Evolutionary conservation across 2,113 vertebrate species (phyloP).

Genomic region (Aspidoscelis tigris): DNA sequence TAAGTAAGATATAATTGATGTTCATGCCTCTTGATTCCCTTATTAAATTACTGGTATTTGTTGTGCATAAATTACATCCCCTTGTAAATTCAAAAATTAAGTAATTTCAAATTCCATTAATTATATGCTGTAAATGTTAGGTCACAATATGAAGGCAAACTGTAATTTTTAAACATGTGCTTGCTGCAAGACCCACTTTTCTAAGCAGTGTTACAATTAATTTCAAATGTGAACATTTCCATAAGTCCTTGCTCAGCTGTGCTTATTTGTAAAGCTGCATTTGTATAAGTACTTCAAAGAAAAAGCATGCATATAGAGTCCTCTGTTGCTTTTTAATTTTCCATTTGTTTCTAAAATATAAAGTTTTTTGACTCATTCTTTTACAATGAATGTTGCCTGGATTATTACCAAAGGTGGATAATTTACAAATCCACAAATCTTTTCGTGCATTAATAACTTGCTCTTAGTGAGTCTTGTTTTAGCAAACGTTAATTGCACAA

Average conservation of each 20-base stretch:
- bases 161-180: not conserved
- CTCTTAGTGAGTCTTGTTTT: not conserved
- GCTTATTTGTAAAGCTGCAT: slow-evolving; percentile 50
- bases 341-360: not conserved
- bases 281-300: slow-evolving; percentile 49
- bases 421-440: not conserved
- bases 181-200: slow-evolving; percentile 20
- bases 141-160: slow-evolving; percentile 29
- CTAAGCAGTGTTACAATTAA: slow-evolving; percentile 3
- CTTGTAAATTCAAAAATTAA: slow-evolving; percentile 37
- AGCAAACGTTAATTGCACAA: not conserved
- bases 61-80: slow-evolving; percentile 34
- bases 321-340: not conserved
- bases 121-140: slow-evolving; percentile 37
- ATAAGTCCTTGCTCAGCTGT: slow-evolving; percentile 40
- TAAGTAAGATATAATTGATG: slow-evolving; percentile 19
- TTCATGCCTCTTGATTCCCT: slow-evolving; percentile 41
- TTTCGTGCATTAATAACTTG: slow-evolving; percentile 1
- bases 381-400: not conserved
- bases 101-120: slow-evolving; percentile 37
- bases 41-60: slow-evolving; percentile 43
- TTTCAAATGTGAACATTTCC: slow-evolving; percentile 50
- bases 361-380: not conserved
- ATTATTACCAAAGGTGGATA: not conserved
- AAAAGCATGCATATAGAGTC: slow-evolving; percentile 28